Evolutionary conservation across 2,113 vertebrate genomes (phyloP).

Genomic region (Microcebus murinus): DNA sequence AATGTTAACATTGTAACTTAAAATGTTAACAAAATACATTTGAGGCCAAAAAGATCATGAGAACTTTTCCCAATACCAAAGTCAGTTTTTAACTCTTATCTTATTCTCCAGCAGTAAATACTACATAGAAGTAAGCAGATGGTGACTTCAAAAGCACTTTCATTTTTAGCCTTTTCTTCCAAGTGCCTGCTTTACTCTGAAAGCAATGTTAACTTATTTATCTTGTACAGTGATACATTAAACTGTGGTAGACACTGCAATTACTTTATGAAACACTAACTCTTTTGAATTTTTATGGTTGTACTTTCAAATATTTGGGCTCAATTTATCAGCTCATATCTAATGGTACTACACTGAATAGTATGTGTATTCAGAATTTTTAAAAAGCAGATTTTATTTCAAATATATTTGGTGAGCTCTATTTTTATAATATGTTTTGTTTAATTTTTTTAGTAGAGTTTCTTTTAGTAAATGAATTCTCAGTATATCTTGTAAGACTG

Average conservation of each 20-base stretch:
- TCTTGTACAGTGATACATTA: neutral
- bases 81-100: neutral
- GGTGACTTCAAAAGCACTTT: constrained; percentile 52
- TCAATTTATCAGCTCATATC: neutral
- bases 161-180: constrained; percentile 33
- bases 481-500: neutral
- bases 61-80: neutral
- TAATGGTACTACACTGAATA: neutral
- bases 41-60: neutral
- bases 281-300: neutral
- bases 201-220: neutral
- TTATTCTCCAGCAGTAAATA: neutral
- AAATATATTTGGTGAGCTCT: neutral
- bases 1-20: neutral
- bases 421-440: neutral
- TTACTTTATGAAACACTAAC: neutral
- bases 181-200: neutral
- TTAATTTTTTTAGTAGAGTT: neutral
- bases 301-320: constrained; percentile 18
- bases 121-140: neutral
- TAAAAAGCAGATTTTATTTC: constrained; percentile 22
- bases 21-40: neutral
- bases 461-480: neutral
- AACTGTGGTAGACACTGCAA: neutral
- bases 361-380: neutral